phyloP scores from a whole-genome alignment of 2,113 vertebrate genomes.

The Falco punctatus region DNA sequence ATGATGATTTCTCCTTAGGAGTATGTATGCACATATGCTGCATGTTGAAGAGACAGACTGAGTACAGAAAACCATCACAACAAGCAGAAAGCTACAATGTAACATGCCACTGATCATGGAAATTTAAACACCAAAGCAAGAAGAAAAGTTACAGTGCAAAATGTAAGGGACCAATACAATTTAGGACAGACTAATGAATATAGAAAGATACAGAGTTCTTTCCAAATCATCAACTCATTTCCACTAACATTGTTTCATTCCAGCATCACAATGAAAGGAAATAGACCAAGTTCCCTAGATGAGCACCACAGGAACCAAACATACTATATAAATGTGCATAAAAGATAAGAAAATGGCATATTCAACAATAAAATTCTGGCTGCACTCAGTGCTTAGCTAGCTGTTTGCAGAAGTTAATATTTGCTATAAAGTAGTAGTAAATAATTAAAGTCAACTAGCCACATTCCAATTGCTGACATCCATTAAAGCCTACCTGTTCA shows the following conservation, averaged over 20 bases:
- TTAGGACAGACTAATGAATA: slow-evolving; percentile 22
- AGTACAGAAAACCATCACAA: neutral
- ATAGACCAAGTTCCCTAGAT: neutral
- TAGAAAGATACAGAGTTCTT: neutral
- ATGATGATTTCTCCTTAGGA: neutral
- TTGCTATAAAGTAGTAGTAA: slow-evolving; percentile 27
- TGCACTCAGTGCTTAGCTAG: neutral
- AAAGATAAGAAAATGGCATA: neutral
- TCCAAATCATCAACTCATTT: slow-evolving; percentile 48
- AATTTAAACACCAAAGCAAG: slow-evolving; percentile 6
- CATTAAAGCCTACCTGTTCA: neutral
- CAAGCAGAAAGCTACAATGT: neutral
- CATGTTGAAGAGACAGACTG: neutral
- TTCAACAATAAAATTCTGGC: neutral
- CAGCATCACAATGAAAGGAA: neutral
- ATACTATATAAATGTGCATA: slow-evolving; percentile 7
- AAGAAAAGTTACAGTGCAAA: neutral
- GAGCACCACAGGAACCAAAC: slow-evolving; percentile 30
- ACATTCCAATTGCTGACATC: neutral
- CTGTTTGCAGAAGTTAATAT: slow-evolving; percentile 11
- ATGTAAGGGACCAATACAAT: neutral
- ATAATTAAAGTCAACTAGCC: neutral
- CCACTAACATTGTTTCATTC: slow-evolving; percentile 2
- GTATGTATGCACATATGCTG: neutral
- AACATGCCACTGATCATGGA: neutral